Evolutionary conservation across 2,113 vertebrate species (phyloP), one percentile per base, ranked within the genome.

Genomic region (Cairina moschata): DNA sequence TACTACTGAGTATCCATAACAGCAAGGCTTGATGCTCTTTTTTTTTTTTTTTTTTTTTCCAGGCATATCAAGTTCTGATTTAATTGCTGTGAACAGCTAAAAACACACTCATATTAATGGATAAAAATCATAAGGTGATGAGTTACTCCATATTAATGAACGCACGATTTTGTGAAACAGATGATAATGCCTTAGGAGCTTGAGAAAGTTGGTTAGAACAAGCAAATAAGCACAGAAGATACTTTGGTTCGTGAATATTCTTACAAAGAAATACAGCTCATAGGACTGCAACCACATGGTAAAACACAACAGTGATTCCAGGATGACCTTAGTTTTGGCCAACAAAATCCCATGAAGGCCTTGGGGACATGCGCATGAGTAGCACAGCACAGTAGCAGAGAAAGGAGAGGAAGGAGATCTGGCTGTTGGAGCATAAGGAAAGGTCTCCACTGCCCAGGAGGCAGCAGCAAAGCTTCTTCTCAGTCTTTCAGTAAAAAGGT

Each of bases 1-100:
- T 97, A 94, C 97, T 97, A 96, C 96, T 96, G 90, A 95, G 55
- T 75, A 93, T 83, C 97, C 66, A 36, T 85, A 97, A 96, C 90
- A 95, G 63, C 86, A 82, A 59, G 12, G 72, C 59, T 92, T 93
- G 90, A 84, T 94, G 62, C 52, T 95, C 26, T 63, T 38, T 8
- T 22, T 62, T 81, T 89, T 38, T 8, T 22, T 62, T 81, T 89
- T 40, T 95, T 94, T 67, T 60, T 95, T 94, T 67, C 58, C 84
- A 94, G 62, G 73, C 85, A 93, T 89, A 94, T 73, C 69, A 95
- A 96, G 83, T 86, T 97, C 93, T 94, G 94, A 95, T 82, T 94
- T 91, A 97, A 96, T 95, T 97, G 88, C 95, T 95, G 60, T 68
- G 96, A 95, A 93, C 84, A 97, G 93, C 66, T 93, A 88, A 96